Base-by-base conservation (phyloP, 2,797 vertebrate species). In the Serranus cabrilla region DNA sequence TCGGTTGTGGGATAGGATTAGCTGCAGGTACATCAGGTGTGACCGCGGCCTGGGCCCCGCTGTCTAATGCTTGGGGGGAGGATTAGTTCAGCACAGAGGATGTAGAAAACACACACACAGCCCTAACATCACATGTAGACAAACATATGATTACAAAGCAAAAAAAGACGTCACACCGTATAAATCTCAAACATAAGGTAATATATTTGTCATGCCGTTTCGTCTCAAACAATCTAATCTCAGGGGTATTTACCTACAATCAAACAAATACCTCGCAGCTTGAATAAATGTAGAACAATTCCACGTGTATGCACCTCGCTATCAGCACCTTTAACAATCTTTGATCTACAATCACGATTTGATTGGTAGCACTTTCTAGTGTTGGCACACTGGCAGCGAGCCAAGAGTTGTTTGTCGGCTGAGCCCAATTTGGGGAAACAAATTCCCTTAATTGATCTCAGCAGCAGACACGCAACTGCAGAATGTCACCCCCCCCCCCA, bases 1-100 rank as follows among this genome's bases (percentile, higher is more conserved):
- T 90, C 40, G 85, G 87, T 84, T 87, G 91, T 86, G 75, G 84
- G 88, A 93, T 86, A 69, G 92, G 93, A 94, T 93, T 93, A 94
- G 83, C 89, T 90, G 82, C 89, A 93, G 90, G 89, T 93, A 87
- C 82, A 85, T 93, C 84, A 91, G 92, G 91, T 93, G 91, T 92
- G 90, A 94, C 92, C 61, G 58, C 61, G 55, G 87, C 87, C 81
- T 85, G 86, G 84, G 73, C 66, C 65, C 83, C 40, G 74, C 85
- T 84, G 92, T 89, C 88, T 91, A 85, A 89, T 64, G 90, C 85
- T 72, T 65, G 67, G 71, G 69, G 82, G 71, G 50, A 42, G 83
- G 87, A 83, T 88, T 87, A 87, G 57, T 69, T 80, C 52, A 65
- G 55, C 69, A 76, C 66, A 72, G 71, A 70, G 73, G 49, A 70